Conservation (phyloP, 2,113 vertebrate species). For the Lepus europaeus region DNA sequence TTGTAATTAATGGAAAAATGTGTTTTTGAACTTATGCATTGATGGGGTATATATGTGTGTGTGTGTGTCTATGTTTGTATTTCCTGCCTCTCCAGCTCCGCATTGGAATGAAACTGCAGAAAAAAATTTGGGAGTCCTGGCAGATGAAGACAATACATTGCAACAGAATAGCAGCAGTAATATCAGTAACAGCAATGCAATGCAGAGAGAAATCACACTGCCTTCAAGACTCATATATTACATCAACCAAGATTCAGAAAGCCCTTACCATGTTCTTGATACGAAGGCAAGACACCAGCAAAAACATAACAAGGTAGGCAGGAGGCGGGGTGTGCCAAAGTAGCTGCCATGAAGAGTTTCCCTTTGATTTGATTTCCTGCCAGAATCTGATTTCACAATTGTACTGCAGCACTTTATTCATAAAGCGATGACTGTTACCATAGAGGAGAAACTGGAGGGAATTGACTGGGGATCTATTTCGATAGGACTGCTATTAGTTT, state of each 20-base stretch:
- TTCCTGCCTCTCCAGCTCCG: conserved; percentile 81
- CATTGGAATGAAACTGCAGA: conserved; percentile 89
- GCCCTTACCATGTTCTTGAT: conserved; percentile 96
- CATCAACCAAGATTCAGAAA: conserved; percentile 96
- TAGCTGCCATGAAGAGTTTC: conserved; percentile 53
- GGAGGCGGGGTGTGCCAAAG: conserved; percentile 58
- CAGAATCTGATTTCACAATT: conserved; percentile 64
- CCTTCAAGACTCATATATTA: conserved; percentile 98
- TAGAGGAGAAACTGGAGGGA: conserved; percentile 35
- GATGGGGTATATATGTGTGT: conserved; percentile 69
- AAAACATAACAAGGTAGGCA: conserved; percentile 93
- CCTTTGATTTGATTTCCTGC: conserved; percentile 69
- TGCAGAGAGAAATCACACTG: conserved; percentile 93
- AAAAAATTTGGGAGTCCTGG: conserved; percentile 79
- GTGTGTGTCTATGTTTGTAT: conserved; percentile 73
- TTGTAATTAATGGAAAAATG: conserved; percentile 14
- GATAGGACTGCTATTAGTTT: conserved; percentile 21
- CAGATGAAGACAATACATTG: conserved; percentile 85
- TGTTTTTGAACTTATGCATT: conserved; percentile 62
- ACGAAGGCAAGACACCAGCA: conserved; percentile 94
- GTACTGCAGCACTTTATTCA: conserved; percentile 74
- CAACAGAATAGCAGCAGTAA: conserved; percentile 90
- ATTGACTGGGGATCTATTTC: conserved; percentile 47
- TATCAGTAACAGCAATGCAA: conserved; percentile 88
- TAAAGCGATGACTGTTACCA: conserved; percentile 50